A percentile compares a stretch with the other conserved stretches of the same genome.
phyloP scores from a whole-genome alignment of 35 echinoderm and acorn worm species.

The Apostichopus japonicus region DNA sequence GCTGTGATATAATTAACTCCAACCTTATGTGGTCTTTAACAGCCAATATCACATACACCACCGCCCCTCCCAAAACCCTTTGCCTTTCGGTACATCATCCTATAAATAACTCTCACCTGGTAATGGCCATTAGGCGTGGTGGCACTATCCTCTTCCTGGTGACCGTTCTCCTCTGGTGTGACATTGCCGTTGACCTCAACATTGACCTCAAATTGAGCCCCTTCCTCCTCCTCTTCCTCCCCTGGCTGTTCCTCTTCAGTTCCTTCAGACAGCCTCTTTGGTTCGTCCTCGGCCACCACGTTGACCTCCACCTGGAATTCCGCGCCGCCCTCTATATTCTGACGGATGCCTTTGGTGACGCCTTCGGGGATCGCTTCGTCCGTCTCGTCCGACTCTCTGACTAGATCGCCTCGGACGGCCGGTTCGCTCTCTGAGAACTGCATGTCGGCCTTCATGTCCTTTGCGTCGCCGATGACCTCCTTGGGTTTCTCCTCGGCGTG shows the following conservation, averaged over 20 bases:
- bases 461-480: constrained; percentile 20
- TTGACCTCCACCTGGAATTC: constrained; percentile 16
- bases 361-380: constrained; percentile 31
- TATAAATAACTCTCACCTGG: not conserved
- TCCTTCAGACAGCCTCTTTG: constrained; percentile 16
- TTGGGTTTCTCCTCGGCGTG: constrained; percentile 70
- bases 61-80: too few species aligned
- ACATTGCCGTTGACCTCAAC: constrained; percentile 47
- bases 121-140: constrained; percentile 43
- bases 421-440: constrained; percentile 70
- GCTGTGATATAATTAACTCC: not conserved
- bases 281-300: not conserved
- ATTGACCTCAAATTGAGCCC: not conserved
- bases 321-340: constrained; percentile 3
- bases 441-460: constrained; percentile 51
- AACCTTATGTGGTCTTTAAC: too few species aligned
- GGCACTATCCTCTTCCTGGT: not conserved
- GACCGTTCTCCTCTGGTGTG: constrained; percentile 31
- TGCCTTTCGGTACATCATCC: too few species aligned
- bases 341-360: not conserved
- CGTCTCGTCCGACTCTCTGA: constrained; percentile 14
- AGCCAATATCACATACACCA: too few species aligned
- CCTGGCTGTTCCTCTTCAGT: not conserved
- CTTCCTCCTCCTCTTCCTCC: not conserved
- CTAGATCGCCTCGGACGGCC: constrained; percentile 51